Evolutionary conservation across 2,797 vertebrate species (phyloP), one percentile per base, ranked within the genome.

Genomic region (Neosilurus mollespiculum): DNA sequence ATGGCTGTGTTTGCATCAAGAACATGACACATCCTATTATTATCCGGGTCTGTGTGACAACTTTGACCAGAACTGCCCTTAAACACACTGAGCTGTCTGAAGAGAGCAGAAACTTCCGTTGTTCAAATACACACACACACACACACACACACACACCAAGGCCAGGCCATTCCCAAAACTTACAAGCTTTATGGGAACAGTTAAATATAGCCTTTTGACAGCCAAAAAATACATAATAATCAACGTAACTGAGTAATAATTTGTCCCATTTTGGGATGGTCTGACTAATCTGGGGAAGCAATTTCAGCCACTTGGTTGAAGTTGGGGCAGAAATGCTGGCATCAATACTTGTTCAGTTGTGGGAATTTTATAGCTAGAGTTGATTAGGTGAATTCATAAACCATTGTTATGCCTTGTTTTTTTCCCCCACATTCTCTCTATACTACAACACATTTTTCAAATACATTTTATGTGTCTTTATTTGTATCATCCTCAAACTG

Each of bases 141-240:
- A 43, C 43, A 5, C 43, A 61, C 88, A 89, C 90, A 90, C 89
- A 89, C 84, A 65, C 76, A 85, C 88, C 92, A 90, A 92, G 92
- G 91, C 90, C 92, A 92, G 89, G 91, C 90, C 91, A 88, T 94
- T 95, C 93, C 93, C 93, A 94, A 92, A 91, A 94, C 90, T 91
- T 92, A 90, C 91, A 85, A 90, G 88, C 91, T 94, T 93, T 93
- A 94, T 94, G 94, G 94, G 94, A 95, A 95, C 91, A 89, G 91
- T 93, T 95, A 95, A 94, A 94, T 94, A 93, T 94, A 95, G 92
- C 90, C 84, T 89, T 79, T 79, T 93, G 93, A 93, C 92, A 92
- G 92, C 86, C 90, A 92, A 89, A 87, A 86, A 87, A 94, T 90
- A 91, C 92, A 95, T 92, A 94, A 93, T 93, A 94, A 94, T 93